These are phyloP conservation scores for Linnaemya vulpina DNA, from an alignment of 2,888 invertebrate species.

Conservation along the genomic window DNA sequence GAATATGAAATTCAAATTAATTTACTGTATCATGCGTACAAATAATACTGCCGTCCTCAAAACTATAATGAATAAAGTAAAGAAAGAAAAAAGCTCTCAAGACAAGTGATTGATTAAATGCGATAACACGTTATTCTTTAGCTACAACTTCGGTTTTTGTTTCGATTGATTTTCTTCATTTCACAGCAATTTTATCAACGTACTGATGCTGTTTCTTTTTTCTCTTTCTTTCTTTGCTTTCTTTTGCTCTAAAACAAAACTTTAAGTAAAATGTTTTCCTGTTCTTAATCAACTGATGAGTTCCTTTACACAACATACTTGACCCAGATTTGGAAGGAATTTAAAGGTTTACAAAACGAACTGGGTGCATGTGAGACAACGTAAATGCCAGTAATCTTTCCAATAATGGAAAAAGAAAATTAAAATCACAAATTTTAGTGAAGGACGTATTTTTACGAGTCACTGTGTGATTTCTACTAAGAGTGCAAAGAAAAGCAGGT, in stretches of 20 bases:
- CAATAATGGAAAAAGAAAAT: not conserved
- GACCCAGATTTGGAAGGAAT: constrained; percentile 41
- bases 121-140: constrained; percentile 56
- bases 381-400: constrained; percentile 23
- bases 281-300: constrained; percentile 8
- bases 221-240: not conserved
- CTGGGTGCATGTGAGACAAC: not conserved
- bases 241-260: not conserved
- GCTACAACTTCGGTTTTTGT: not conserved
- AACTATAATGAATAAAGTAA: constrained; percentile 19
- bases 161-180: constrained; percentile 20
- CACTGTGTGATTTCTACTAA: not conserved
- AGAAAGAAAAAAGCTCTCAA: constrained; percentile 33
- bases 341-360: constrained; percentile 39
- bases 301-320: constrained; percentile 6
- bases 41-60: not conserved
- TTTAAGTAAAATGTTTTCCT: not conserved
- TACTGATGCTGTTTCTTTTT: constrained; percentile 1
- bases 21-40: too few relatives aligned
- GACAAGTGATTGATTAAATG: constrained; percentile 73
- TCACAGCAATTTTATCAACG: not conserved
- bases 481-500: not conserved
- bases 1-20: too few relatives aligned
- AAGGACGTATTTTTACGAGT: not conserved
- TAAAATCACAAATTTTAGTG: not conserved